A percentile compares a stretch with the other conserved stretches of the same genome.
These are phyloP conservation scores for Melinopterus prodromus DNA, from an alignment of 2,888 invertebrate genomes.

Conservation along the genomic window DNA sequence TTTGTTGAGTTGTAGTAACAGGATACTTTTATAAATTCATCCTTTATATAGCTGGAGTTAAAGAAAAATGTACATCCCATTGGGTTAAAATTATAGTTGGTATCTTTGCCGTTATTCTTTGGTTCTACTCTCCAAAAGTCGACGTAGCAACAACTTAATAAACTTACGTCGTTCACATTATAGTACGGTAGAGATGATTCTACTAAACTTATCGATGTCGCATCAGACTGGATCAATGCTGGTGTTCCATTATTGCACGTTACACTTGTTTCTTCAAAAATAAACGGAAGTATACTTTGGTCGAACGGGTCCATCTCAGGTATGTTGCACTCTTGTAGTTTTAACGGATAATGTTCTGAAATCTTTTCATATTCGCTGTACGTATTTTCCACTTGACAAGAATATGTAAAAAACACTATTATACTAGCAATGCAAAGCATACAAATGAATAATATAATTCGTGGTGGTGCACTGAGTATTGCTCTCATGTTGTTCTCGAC, in stretches of 20 bases:
- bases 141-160: constrained; percentile 69
- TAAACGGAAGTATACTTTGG: constrained; percentile 64
- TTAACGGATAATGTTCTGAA: constrained; percentile 55
- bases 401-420: neutral
- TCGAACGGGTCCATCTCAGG: constrained; percentile 71
- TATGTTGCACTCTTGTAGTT: constrained; percentile 70
- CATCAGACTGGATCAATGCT: constrained; percentile 67
- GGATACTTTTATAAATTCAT: constrained; percentile 75
- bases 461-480: neutral
- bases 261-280: constrained; percentile 62
- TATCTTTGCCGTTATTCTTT: constrained; percentile 63
- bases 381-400: neutral
- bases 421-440: neutral
- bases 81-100: constrained; percentile 61
- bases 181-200: constrained; percentile 61
- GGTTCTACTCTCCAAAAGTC: constrained; percentile 66
- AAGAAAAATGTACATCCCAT: constrained; percentile 58
- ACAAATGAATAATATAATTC: neutral
- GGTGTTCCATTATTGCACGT: constrained; percentile 63
- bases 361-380: constrained; percentile 34
- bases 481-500: no score
- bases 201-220: constrained; percentile 67
- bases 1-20: constrained; percentile 64
- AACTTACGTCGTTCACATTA: constrained; percentile 60
- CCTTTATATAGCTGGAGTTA: constrained; percentile 55